phyloP scores from a whole-genome alignment of 2,113 vertebrate genomes.

The Balaeniceps rex region DNA sequence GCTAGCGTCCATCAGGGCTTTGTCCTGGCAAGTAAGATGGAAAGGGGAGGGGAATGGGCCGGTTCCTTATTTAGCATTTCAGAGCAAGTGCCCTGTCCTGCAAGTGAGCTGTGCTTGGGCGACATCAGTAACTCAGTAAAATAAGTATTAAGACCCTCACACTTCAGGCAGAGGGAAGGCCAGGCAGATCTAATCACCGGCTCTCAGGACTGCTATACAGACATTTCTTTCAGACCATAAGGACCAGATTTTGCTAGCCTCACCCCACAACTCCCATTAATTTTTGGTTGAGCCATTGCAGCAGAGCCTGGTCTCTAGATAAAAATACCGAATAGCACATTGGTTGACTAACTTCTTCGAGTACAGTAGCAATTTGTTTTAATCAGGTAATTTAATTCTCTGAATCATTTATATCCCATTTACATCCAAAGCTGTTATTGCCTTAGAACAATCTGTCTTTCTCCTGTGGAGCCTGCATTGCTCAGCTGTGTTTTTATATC shows the following conservation, averaged over 20 bases:
- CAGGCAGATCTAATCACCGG: not conserved
- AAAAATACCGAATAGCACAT: not conserved
- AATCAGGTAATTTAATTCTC: conserved; percentile 21
- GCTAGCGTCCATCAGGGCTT: not conserved
- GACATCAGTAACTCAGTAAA: not conserved
- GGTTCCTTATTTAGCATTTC: not conserved
- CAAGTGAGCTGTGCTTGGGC: not conserved
- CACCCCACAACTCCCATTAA: not conserved
- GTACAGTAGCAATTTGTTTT: conserved; percentile 3
- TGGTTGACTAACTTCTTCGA: not conserved
- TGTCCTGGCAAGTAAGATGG: not conserved
- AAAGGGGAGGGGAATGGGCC: not conserved
- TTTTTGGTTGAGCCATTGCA: not conserved
- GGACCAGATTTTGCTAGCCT: not conserved
- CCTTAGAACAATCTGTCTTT: not conserved
- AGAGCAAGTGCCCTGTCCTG: not conserved
- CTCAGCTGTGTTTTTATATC: conserved; percentile 32
- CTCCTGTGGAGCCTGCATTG: not conserved
- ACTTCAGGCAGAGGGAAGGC: not conserved
- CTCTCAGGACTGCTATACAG: not conserved
- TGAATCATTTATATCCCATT: conserved; percentile 20
- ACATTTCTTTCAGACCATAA: not conserved
- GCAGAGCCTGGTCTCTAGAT: not conserved
- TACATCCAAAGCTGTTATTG: not conserved
- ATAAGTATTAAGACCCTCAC: not conserved